Evolutionary conservation across 2,797 vertebrate genomes (phyloP).

Genomic region (Varecia variegata): DNA sequence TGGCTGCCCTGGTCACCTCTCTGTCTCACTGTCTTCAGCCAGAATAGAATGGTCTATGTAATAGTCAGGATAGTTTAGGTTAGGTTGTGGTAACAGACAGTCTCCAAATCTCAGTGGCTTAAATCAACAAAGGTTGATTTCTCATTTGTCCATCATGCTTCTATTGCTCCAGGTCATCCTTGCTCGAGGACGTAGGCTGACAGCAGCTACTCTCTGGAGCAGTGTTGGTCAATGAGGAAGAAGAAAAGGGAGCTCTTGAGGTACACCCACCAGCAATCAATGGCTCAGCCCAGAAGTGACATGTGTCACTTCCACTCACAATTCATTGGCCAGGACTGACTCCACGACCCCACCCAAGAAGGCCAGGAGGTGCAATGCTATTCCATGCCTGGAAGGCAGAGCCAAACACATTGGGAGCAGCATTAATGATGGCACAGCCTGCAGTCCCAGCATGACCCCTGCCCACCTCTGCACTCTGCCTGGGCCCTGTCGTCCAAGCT

Average conservation of each 20-base stretch:
- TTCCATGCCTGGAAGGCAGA: not conserved
- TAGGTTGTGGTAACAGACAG: not conserved
- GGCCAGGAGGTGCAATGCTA: not conserved
- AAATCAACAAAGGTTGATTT: conserved; percentile 23
- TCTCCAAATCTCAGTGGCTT: conserved; percentile 19
- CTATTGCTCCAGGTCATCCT: not conserved
- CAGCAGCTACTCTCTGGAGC: not conserved
- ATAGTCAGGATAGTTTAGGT: conserved; percentile 15
- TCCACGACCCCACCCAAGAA: not conserved
- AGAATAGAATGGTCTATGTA: not conserved
- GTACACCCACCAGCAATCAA: not conserved
- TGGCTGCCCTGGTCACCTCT: not conserved
- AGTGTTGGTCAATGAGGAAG: not conserved
- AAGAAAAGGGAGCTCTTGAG: not conserved
- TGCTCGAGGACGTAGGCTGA: not conserved
- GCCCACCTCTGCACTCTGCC: not conserved
- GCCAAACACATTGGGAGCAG: not conserved
- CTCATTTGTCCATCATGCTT: not conserved
- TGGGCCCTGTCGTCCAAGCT: not conserved
- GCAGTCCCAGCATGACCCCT: not conserved
- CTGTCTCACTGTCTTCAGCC: not conserved
- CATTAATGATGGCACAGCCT: not conserved
- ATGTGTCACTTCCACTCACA: not conserved
- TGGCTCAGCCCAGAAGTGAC: not conserved
- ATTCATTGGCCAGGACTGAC: not conserved